A percentile compares a stretch with the other conserved stretches of the same genome.
These are phyloP conservation scores for Chrysolophus pictus DNA, from an alignment of 2,797 vertebrate genomes.

Conservation along the genomic window DNA sequence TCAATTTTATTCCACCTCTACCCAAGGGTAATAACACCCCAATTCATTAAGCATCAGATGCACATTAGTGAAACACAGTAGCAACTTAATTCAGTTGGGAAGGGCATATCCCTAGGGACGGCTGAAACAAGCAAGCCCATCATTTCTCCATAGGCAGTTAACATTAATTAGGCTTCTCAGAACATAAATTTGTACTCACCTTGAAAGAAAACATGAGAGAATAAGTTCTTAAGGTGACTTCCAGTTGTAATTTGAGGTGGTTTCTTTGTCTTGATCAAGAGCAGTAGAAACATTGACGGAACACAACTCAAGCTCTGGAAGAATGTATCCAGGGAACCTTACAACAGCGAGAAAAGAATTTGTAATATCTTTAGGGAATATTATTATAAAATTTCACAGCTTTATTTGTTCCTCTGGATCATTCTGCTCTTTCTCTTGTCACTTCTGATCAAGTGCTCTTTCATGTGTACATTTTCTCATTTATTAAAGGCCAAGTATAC, in stretches of 20 bases:
- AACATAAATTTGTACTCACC: neutral
- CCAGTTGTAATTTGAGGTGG: neutral
- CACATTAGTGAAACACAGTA: constrained; percentile 42
- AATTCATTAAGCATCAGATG: constrained; percentile 62
- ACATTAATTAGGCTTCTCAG: constrained; percentile 14
- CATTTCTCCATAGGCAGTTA: constrained; percentile 1
- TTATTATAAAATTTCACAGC: constrained; percentile 26
- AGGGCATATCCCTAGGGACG: neutral
- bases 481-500: constrained; percentile 44
- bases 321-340: neutral
- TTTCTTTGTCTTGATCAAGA: neutral
- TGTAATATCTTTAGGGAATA: neutral
- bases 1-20: constrained; percentile 62
- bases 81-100: constrained; percentile 58
- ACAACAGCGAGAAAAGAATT: neutral
- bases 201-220: neutral
- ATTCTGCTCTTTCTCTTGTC: constrained; percentile 14
- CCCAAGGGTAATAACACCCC: constrained; percentile 41
- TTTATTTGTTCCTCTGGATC: constrained; percentile 14
- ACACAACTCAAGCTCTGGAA: neutral
- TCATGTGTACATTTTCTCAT: neutral
- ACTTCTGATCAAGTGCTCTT: constrained; percentile 31
- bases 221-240: neutral
- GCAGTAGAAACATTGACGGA: neutral
- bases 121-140: constrained; percentile 4